phyloP scores from a whole-genome alignment of 2,113 vertebrate species.

The Silurus glanis region DNA sequence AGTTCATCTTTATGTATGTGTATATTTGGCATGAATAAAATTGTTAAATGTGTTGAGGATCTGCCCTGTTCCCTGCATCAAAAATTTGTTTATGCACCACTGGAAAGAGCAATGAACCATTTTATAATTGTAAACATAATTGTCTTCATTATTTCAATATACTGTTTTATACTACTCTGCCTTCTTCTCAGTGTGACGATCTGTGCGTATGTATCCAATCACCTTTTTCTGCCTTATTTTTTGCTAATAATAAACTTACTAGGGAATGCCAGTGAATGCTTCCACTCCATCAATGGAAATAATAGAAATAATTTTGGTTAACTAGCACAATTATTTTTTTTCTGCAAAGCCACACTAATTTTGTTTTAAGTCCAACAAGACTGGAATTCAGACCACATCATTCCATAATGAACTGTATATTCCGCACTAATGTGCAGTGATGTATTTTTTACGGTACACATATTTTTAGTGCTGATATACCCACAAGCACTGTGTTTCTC shows the following conservation, averaged over 20 bases:
- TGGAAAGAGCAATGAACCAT: not conserved
- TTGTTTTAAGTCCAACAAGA: not conserved
- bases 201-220: not conserved
- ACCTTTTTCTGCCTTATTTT: constrained; percentile 3
- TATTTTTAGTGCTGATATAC: constrained; percentile 36
- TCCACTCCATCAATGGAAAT: not conserved
- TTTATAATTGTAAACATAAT: not conserved
- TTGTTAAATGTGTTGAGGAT: constrained; percentile 26
- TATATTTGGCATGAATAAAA: constrained; percentile 56
- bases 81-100: not conserved
- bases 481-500: constrained; percentile 12
- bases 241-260: not conserved
- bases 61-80: not conserved
- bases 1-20: constrained; percentile 32
- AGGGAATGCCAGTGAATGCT: not conserved
- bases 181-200: not conserved
- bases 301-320: not conserved
- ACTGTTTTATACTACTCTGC: not conserved
- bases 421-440: constrained; percentile 24
- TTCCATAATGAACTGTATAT: constrained; percentile 23
- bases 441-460: constrained; percentile 19
- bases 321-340: not conserved
- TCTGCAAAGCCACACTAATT: not conserved
- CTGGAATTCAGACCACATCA: constrained; percentile 31
- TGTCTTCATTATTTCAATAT: not conserved